Evolutionary conservation across 2,113 vertebrate genomes (phyloP), one percentile per base, ranked within the genome.

Genomic region (Eulemur macaco): DNA sequence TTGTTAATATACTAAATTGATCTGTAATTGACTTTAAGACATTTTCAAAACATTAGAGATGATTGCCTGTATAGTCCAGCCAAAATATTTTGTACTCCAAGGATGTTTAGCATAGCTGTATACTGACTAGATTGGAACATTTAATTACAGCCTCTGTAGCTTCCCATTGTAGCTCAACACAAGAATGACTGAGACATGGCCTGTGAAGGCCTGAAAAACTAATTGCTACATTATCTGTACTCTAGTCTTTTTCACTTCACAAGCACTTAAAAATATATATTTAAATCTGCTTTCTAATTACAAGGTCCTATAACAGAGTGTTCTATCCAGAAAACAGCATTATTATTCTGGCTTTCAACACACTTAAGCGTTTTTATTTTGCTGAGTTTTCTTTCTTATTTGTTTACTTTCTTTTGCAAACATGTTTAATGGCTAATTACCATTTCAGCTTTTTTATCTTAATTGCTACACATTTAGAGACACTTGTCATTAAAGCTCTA

Each of bases 221-320:
- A 98, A 98, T 98, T 97, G 81, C 69, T 97, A 64, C 21, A 94
- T 98, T 98, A 97, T 96, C 81, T 95, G 47, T 47, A n/a, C 13
- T 93, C 27, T 69, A 86, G 68, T 56, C 82, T 89, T 96, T 97
- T 69, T 96, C 23, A 83, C 74, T 98, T 97, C 92, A 94, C 50
- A 97, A 97, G 81, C 64, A 83, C 83, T 98, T 95, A 94, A 66
- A 95, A 96, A 95, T 97, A 96, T 96, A 96, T 96, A 97, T 89
- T 98, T 98, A 97, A 95, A 97, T 97, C 89, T 97, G 29, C 91
- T 96, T 97, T 95, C 90, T 95, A 98, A 98, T 98, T 98, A 98
- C 76, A 93, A 97, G 52, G 96, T 97, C 68, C 94, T 74, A 94
- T 97, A 98, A 98, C 12, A 69, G 84, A 97, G 56, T 83, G 63